phyloP scores from a whole-genome alignment of 2,888 invertebrate species.

The Brachyptera risi region DNA sequence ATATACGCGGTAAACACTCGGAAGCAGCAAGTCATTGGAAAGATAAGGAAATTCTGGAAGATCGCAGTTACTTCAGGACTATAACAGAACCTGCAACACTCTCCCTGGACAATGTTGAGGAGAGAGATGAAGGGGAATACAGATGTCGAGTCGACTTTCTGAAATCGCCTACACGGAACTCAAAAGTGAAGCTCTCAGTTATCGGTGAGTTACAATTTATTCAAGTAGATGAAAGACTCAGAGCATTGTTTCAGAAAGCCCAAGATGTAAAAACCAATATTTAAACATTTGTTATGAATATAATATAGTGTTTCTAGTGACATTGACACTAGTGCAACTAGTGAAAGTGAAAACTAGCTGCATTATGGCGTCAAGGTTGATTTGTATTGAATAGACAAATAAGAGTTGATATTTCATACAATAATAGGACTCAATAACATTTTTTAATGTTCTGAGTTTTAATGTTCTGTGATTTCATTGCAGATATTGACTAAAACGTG shows the following conservation, averaged over 20 bases:
- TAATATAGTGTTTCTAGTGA: too few relatives aligned
- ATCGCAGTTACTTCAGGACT: slow-evolving; percentile 34
- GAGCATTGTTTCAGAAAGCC: not conserved
- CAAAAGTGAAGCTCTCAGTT: slow-evolving; percentile 33
- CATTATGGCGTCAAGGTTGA: not conserved
- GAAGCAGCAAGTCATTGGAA: slow-evolving; percentile 35
- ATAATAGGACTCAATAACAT: too few relatives aligned
- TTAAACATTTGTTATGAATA: slow-evolving; percentile 26
- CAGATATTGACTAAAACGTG: too few relatives aligned
- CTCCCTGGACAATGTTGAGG: slow-evolving; percentile 32
- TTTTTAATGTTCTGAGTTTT: too few relatives aligned
- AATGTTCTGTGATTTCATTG: too few relatives aligned
- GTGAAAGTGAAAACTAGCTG: too few relatives aligned
- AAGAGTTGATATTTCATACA: too few relatives aligned
- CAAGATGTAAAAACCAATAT: not conserved
- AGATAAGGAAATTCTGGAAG: slow-evolving; percentile 33
- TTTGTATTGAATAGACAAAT: too few relatives aligned
- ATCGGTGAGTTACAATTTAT: slow-evolving; percentile 32
- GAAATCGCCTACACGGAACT: slow-evolving; percentile 33
- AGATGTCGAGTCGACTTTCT: slow-evolving; percentile 34
- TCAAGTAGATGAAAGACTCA: too few relatives aligned
- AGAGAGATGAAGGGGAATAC: slow-evolving; percentile 34
- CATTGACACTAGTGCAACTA: too few relatives aligned
- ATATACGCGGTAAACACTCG: slow-evolving; percentile 32
- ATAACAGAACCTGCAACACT: slow-evolving; percentile 34